These are phyloP conservation scores for Hippocampus guttulatus DNA, from an alignment of 2,113 vertebrate species.

Conservation along the genomic window DNA sequence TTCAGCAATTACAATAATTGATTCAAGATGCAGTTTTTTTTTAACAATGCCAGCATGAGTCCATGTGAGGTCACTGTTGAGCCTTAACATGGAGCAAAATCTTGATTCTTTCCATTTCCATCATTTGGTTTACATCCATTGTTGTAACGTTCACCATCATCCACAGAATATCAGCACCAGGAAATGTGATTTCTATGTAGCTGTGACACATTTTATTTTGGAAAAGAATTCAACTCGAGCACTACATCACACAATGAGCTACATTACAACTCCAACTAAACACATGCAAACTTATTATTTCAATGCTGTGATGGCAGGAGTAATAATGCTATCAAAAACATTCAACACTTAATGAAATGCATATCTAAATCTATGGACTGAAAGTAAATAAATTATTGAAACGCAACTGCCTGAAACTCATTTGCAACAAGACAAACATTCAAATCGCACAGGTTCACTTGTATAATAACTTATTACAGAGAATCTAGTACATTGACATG, in stretches of 20 bases:
- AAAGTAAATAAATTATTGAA: neutral
- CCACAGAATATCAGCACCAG: conserved; percentile 28
- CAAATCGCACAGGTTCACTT: conserved; percentile 6
- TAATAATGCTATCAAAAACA: neutral
- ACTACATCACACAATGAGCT: neutral
- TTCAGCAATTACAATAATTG: neutral
- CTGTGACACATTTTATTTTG: neutral
- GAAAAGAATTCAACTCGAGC: neutral
- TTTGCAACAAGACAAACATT: conserved; percentile 1
- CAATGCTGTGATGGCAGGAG: neutral
- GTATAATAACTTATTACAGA: neutral
- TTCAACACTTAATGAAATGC: neutral
- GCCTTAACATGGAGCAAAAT: neutral
- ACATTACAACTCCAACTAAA: neutral
- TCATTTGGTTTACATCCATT: neutral
- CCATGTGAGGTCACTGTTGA: conserved; percentile 51
- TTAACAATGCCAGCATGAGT: neutral
- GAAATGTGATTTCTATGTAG: neutral
- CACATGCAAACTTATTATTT: neutral
- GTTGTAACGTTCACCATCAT: conserved; percentile 7
- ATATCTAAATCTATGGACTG: neutral
- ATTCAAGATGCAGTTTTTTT: neutral
- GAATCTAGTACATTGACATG: neutral
- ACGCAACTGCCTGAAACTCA: neutral
- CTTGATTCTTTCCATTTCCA: neutral